These are phyloP conservation scores for Amphipyra tragopoginis DNA, from an alignment of 2,888 invertebrate genomes.

Conservation along the genomic window DNA sequence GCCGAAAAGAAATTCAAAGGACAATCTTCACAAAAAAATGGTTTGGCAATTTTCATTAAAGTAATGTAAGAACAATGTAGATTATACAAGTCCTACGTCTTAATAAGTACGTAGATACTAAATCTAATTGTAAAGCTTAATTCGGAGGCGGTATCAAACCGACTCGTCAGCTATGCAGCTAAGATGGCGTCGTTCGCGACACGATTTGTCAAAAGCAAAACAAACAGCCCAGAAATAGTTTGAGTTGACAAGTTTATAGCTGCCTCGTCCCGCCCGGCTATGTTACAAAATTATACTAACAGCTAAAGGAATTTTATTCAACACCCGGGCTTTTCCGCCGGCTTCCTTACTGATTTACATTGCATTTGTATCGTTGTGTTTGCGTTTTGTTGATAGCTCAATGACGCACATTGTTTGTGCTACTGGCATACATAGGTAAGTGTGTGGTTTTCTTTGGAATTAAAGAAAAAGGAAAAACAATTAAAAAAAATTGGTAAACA, in stretches of 20 bases:
- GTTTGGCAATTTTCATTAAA: no score
- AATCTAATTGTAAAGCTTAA: conserved; percentile 38
- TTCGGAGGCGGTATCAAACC: conserved; percentile 52
- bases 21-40: no score
- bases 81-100: background rate
- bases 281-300: conserved; percentile 75
- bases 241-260: conserved; percentile 88
- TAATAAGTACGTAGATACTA: background rate
- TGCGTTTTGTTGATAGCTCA: conserved; percentile 44
- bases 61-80: no score
- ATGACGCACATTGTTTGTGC: conserved; percentile 46
- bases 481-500: no score
- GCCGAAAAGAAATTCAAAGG: no score
- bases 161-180: conserved; percentile 66
- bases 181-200: conserved; percentile 81
- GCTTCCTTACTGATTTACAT: conserved; percentile 67
- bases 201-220: conserved; percentile 87
- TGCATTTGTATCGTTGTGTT: conserved; percentile 45
- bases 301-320: conserved; percentile 74
- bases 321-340: conserved; percentile 65
- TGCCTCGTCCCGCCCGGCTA: conserved; percentile 59
- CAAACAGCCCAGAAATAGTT: conserved; percentile 87
- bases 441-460: background rate
- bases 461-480: no score
- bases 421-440: background rate